Evolutionary conservation across 1,140 invertebrate genomes (phyloP), one percentile per base, ranked within the genome.

Genomic region (Caenorhabditis brenneri): DNA sequence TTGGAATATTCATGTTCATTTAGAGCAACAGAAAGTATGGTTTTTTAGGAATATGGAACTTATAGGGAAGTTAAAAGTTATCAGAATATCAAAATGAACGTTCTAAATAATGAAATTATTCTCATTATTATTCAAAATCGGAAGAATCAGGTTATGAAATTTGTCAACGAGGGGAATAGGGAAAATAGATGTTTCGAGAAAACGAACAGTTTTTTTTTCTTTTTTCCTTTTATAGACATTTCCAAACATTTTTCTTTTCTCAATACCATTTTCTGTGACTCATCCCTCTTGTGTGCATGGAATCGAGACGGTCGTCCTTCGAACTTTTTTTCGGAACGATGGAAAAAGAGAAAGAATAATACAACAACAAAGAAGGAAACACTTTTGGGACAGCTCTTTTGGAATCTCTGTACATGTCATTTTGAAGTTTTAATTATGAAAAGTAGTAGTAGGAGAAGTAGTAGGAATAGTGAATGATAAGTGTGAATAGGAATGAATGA

Each of bases 371-470:
- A n/a, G 10, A 51, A 27, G 53, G 53, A 55, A 55, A 22, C 9
- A 19, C 24, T n/a, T 55, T 9, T 55, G n/a, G n/a, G n/a, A n/a
- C n/a, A n/a, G 22, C 31, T 65, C 58, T 39, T 65, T 22, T 39
- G 58, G 36, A 74, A 74, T 74, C 65, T 74, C 65, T 74, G 65
- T 27, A 42, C n/a, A 74, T 74, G 65, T 74, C 65, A 74, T 74
- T 74, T 74, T 46, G 36, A 74, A 74, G 65, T 74, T 74, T 74
- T 27, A 74, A 74, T 74, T 42, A 74, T 42, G 33, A 42, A 27
- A n/a, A 74, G 65, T 74, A 74, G 65, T 74, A 31, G 65, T 19
- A 74, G 19, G 6, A 27, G 24, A 58, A 36, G 22, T 29, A 58
- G 24, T 16, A 31, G 53, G n/a, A 58, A 65, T 74, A 42, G 9